Percentiles rank a stretch among this genome's conserved stretches.
Conservation (phyloP, 2,113 vertebrate genomes). For the Fregetta grallaria region DNA sequence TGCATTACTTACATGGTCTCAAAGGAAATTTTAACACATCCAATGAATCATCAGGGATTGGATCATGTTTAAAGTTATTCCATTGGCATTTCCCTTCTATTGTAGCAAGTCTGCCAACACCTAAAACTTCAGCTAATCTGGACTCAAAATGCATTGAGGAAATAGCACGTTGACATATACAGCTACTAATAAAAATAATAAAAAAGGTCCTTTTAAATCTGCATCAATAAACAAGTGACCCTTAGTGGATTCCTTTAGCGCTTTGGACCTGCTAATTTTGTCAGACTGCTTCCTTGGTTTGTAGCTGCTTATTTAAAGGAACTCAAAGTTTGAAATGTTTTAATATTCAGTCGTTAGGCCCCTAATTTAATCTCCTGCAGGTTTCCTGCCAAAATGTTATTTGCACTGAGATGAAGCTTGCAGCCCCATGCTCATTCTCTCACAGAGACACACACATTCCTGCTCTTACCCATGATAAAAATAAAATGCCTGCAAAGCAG, state of each 20-base stretch:
- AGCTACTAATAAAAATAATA: slow-evolving; percentile 40
- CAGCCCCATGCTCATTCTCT: neutral
- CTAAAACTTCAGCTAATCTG: slow-evolving; percentile 35
- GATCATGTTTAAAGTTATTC: slow-evolving; percentile 71
- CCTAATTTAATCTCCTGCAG: slow-evolving; percentile 38
- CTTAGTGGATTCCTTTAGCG: neutral
- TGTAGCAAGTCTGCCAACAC: slow-evolving; percentile 63
- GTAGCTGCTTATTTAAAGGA: slow-evolving; percentile 23
- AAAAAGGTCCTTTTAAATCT: neutral
- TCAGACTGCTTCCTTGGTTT: slow-evolving; percentile 7
- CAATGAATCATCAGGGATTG: slow-evolving; percentile 80
- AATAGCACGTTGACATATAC: slow-evolving; percentile 49
- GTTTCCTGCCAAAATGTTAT: slow-evolving; percentile 48
- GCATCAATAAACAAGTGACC: neutral
- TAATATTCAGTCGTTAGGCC: neutral
- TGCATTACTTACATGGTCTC: slow-evolving; percentile 63
- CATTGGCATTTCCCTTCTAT: slow-evolving; percentile 73
- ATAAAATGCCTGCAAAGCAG: slow-evolving; percentile 33
- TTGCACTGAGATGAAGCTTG: slow-evolving; percentile 9
- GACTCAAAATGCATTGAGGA: slow-evolving; percentile 41
- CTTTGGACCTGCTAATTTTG: neutral
- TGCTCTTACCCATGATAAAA: slow-evolving; percentile 23
- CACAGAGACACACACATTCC: slow-evolving; percentile 4
- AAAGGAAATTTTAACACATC: slow-evolving; percentile 78
- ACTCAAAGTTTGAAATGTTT: neutral